Conservation (phyloP, 2,888 invertebrate species). For the Dolichopus griseipennis region DNA sequence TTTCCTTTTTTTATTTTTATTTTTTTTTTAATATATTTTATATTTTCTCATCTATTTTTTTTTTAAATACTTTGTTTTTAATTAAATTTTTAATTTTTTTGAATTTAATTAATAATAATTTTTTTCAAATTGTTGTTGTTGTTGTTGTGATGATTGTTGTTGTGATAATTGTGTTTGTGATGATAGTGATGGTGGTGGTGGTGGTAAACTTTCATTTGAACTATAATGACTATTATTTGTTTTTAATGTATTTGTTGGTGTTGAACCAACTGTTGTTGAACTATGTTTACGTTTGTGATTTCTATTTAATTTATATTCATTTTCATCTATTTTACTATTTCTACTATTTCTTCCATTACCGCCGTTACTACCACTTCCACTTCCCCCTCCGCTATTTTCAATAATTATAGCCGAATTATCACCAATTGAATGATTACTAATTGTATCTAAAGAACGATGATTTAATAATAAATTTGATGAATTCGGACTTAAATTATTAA, state of each 20-base stretch:
- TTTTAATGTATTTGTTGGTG: constrained; percentile 20
- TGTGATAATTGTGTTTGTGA: neutral
- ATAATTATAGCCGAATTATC: constrained; percentile 1
- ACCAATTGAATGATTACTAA: constrained; percentile 9
- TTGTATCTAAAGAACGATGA: constrained; percentile 13
- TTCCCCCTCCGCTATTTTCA: constrained; percentile 15
- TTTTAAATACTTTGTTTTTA: neutral
- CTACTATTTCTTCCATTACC: constrained; percentile 11
- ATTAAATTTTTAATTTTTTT: no score
- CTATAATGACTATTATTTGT: constrained; percentile 31
- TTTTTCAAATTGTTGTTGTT: constrained; percentile 33
- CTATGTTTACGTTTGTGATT: constrained; percentile 28
- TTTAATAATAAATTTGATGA: constrained; percentile 19
- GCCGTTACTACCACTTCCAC: constrained; percentile 17
- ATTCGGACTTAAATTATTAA: constrained; percentile 20
- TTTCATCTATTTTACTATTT: neutral
- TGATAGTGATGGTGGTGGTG: neutral
- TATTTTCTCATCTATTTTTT: neutral
- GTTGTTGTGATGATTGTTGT: neutral
- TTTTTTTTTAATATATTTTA: neutral
- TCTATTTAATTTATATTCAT: constrained; percentile 17
- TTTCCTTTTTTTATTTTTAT: neutral
- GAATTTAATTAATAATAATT: constrained; percentile 19
- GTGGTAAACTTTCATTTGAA: constrained; percentile 37
- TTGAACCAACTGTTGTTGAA: constrained; percentile 9